Base-by-base conservation (phyloP, 2,113 vertebrate species). In the Murina feae region DNA sequence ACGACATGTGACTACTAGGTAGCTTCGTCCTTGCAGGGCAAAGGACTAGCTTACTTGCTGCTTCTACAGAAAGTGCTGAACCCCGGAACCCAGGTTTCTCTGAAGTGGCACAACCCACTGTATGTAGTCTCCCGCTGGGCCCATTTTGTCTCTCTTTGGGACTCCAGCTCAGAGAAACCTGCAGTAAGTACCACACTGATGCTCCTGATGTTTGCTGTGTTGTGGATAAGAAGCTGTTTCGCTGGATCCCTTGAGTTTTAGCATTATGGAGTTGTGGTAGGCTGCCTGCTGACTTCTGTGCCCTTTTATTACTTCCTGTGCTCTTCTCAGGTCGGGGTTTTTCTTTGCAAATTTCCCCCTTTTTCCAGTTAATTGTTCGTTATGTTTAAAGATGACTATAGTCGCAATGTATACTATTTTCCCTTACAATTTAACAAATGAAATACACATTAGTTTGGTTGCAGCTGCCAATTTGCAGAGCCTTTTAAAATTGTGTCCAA, bases 241-340 rank as follows among this genome's bases (percentile, higher is more conserved):
- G 23, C 53, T 32, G n/a, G 2, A 16, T 66, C 18, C 23, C 42
- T 35, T 18, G 49, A 65, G 28, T 44, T 65, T 84, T 7, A 66
- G 20, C n/a, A 12, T 6, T 32, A 0, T 25, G 0, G 2, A 21
- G 18, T 0, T 25, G 10, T 51, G 18, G 30, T 32, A 49, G 1
- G 11, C 58, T 37, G 66, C 11, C 2, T 79, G 53, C 14, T 72
- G 39, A 12, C 55, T 79, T 58, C 42, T 13, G 72, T 74, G 12
- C 30, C 2, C 21, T 69, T 14, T 74, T 58, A 32, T 53, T 65
- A 32, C 9, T 58, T 13, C 1, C 30, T 60, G 63, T 23, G 49
- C 6, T 60, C 8, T 28, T 89, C 35, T 51, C 35, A 42, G 18
- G 4, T 63, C 51, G 32, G 20, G 12, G 1, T 32, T 93, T 18